phyloP scores from a whole-genome alignment of 2,797 vertebrate genomes.

The Tadarida brasiliensis region DNA sequence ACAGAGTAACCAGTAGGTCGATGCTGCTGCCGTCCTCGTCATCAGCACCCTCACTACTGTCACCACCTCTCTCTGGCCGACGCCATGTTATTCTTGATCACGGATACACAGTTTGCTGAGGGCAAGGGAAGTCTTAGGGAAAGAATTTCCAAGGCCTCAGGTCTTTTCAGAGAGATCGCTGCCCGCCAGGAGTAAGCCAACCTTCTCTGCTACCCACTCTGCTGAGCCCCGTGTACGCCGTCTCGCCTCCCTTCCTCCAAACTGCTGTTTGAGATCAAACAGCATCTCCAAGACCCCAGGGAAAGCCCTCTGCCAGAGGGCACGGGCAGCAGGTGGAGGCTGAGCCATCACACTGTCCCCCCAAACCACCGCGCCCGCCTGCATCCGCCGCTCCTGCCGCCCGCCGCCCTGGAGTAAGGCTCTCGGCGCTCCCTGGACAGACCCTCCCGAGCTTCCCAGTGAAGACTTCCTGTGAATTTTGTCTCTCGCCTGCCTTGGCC shows the following conservation, averaged over 20 bases:
- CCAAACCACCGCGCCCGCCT: accelerated
- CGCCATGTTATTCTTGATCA: accelerated
- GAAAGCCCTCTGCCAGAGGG: background rate
- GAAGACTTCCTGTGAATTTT: accelerated
- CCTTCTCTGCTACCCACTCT: background rate
- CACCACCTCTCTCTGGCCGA: background rate
- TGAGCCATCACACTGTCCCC: background rate
- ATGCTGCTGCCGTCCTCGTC: accelerated
- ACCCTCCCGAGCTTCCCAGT: background rate
- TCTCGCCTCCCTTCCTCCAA: background rate
- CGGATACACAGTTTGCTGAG: background rate
- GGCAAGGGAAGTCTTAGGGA: background rate
- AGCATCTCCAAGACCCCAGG: background rate
- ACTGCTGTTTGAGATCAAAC: background rate
- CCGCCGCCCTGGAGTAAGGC: no score
- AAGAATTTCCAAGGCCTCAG: background rate
- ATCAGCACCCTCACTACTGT: accelerated
- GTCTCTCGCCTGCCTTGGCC: background rate
- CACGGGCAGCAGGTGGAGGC: background rate
- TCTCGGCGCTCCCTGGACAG: accelerated
- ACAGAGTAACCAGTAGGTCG: background rate
- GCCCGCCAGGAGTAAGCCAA: accelerated
- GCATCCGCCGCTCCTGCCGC: background rate
- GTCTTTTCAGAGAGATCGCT: background rate
- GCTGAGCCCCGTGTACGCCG: accelerated